phyloP scores from a whole-genome alignment of 2,888 invertebrate species.

The Ceriagrion tenellum region DNA sequence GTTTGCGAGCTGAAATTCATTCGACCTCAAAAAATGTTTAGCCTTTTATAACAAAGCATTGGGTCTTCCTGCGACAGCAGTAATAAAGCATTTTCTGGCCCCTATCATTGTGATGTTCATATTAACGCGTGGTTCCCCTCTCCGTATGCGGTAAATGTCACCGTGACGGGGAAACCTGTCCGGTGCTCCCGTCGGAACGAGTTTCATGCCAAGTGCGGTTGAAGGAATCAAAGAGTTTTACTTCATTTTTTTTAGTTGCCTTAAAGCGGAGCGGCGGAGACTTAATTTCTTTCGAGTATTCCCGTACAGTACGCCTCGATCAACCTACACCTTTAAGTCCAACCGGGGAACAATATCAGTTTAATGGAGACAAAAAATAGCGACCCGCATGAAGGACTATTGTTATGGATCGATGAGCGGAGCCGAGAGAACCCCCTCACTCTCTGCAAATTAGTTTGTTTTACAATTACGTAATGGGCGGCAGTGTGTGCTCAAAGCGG shows the following conservation, averaged over 20 bases:
- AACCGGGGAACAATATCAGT: background rate
- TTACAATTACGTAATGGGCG: no score
- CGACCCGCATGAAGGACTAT: background rate
- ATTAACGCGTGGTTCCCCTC: background rate
- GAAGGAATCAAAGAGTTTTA: background rate
- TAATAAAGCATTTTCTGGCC: background rate
- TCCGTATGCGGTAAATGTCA: background rate
- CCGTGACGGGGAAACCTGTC: background rate
- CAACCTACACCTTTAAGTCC: background rate
- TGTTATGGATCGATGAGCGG: background rate
- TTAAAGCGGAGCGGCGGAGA: background rate
- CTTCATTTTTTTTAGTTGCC: background rate
- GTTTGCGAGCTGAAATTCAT: no score
- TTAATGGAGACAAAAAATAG: background rate
- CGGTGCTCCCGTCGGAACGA: background rate
- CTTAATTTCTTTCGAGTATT: background rate
- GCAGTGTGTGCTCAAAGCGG: no score
- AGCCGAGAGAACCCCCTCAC: no score
- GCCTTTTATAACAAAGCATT: background rate
- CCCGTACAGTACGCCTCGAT: background rate
- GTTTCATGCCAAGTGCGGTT: background rate
- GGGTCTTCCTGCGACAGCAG: background rate
- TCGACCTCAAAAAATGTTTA: no score
- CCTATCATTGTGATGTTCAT: background rate
- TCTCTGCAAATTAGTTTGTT: no score